Base-by-base conservation (phyloP, 2,888 invertebrate species). In the Mellilla xanthometata region DNA sequence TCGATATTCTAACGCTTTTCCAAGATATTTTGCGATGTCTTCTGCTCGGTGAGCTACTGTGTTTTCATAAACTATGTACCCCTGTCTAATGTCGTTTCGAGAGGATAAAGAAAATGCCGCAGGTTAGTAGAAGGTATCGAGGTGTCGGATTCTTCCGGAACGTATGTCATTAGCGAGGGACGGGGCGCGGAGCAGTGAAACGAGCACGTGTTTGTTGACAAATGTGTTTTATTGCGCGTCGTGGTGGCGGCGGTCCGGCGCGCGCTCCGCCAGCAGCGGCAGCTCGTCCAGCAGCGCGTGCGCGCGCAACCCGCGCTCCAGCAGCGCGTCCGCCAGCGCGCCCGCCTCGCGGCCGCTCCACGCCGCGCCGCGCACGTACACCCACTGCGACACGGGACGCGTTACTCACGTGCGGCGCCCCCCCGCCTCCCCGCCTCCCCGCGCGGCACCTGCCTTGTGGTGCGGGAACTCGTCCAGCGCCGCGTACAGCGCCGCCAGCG, bases 271-370 rank as follows among this genome's bases (percentile, higher is more conserved):
- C 3, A 65, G 57, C 23, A 54, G 53, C 23, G 56, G 66, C 65
- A 96, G 88, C 80, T 96, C 96, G 74, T 95, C 94, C 0, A 93
- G 93, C 30, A 95, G 92, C 30, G 95, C 93, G 76, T 94, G 95
- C 61, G 94, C 87, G 39, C 95, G 90, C 49, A 95, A 81, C 67
- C 93, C 92, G 65, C 95, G 94, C 70, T 95, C 95, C 39, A 94
- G 93, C 65, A 95, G 90, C 43, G 94, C 82, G 82, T 95, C 95
- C 65, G 94, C 93, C 56, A 95, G 91, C 81, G 93, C 93, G 0
- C 91, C 85, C 51, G 93, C 76, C 62, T 93, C 92, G 49, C 91
- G 22, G 92, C 63, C 59, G 56, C 68, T 57, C 67, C 70, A 66
- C 60, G 65, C 62, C 58, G 76, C 79, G 60, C 76, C 78, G 52